These are phyloP conservation scores for Agrenia bidenticulata DNA, from an alignment of 2,888 invertebrate genomes.

Conservation along the genomic window DNA sequence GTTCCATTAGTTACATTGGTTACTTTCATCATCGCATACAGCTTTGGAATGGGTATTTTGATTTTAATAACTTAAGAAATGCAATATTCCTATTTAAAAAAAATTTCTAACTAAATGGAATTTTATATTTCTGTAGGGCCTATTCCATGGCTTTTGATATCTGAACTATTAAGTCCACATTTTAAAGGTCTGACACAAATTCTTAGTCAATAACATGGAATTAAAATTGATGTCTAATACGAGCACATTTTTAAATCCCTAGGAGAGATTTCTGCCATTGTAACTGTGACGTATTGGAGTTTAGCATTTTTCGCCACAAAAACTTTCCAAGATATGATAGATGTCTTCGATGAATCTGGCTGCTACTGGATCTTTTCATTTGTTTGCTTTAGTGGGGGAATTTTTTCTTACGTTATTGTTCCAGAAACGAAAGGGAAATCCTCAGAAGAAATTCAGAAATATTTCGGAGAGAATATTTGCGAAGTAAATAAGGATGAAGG, in stretches of 20 bases:
- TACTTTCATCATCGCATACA: conserved; percentile 61
- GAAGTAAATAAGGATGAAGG: too few species aligned
- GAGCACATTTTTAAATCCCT: conserved; percentile 12
- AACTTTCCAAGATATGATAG: conserved; percentile 53
- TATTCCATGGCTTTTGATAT: conserved; percentile 69
- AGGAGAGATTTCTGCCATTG: conserved; percentile 69
- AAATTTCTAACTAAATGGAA: too few species aligned
- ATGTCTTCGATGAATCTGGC: conserved; percentile 51
- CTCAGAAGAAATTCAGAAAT: conserved; percentile 66
- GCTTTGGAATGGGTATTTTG: conserved; percentile 64
- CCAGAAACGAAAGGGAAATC: conserved; percentile 82
- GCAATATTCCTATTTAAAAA: conserved; percentile 77
- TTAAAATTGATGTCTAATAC: not conserved
- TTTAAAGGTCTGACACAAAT: conserved; percentile 61
- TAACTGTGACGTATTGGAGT: conserved; percentile 74
- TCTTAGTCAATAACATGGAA: not conserved
- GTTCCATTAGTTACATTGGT: conserved; percentile 72
- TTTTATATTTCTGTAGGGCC: conserved; percentile 70
- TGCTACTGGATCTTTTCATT: conserved; percentile 45
- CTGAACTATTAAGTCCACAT: conserved; percentile 73
- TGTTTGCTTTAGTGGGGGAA: conserved; percentile 32
- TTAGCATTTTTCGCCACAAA: conserved; percentile 64
- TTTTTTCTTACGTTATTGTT: conserved; percentile 59
- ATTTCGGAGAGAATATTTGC: not conserved
- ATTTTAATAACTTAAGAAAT: conserved; percentile 64